Evolutionary conservation across 2,113 vertebrate species (phyloP).

Genomic region (Pyxicephalus adspersus): DNA sequence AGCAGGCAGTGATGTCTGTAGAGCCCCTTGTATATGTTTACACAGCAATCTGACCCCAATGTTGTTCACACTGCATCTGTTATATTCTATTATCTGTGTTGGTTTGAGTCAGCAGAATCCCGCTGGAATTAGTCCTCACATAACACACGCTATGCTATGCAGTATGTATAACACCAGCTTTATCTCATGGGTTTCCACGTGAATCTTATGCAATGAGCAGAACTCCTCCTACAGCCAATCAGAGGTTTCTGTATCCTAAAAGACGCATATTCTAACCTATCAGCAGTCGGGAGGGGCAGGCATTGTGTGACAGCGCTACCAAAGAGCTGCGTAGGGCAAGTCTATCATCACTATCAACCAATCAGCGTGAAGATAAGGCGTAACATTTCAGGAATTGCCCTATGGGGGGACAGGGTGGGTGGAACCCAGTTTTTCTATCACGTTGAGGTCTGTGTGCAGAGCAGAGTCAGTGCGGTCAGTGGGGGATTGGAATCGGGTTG

Average conservation of each 20-base stretch:
- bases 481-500: not conserved
- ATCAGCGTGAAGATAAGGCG: not conserved
- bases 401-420: not conserved
- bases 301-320: not conserved
- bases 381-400: not conserved
- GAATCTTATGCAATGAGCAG: slow-evolving; percentile 45
- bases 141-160: not conserved
- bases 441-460: slow-evolving; percentile 33
- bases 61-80: too few relatives aligned
- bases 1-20: too few relatives aligned
- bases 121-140: not conserved
- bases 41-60: too few relatives aligned
- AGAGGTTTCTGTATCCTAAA: not conserved
- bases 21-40: too few relatives aligned
- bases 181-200: slow-evolving; percentile 45
- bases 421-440: not conserved
- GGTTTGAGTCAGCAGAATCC: too few relatives aligned
- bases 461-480: not conserved
- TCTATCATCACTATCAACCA: not conserved
- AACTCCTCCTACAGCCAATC: slow-evolving; percentile 21
- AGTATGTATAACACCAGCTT: not conserved
- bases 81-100: too few relatives aligned
- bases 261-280: not conserved
- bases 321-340: too few relatives aligned
- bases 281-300: not conserved